A percentile compares a stretch with the other conserved stretches of the same genome.
phyloP scores from a whole-genome alignment of 2,113 vertebrate species.

The Psephotus haematonotus region DNA sequence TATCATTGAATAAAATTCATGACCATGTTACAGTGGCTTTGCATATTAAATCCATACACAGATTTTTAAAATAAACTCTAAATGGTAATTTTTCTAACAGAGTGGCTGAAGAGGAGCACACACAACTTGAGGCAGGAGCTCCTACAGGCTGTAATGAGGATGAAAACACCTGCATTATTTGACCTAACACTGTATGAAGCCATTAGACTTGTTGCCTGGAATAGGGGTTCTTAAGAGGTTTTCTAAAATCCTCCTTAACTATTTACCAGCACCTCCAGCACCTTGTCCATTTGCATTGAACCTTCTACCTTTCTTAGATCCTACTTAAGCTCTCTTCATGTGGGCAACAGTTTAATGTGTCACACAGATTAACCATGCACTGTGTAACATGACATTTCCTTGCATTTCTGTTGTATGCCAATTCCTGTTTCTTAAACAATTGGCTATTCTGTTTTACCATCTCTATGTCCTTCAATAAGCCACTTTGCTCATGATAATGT shows the following conservation, averaged over 20 bases:
- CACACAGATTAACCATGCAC: rapidly evolving
- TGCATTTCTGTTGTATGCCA: background rate
- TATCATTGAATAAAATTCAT: background rate
- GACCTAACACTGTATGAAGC: background rate
- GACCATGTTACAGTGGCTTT: background rate
- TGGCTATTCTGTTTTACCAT: background rate
- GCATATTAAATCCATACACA: background rate
- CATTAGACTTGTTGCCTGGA: background rate
- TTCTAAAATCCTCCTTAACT: background rate
- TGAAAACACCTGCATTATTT: background rate
- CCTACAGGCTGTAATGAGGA: background rate
- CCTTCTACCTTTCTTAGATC: background rate
- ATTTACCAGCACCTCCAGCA: background rate
- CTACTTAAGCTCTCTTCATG: background rate
- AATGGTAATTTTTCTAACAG: background rate
- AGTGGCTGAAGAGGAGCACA: background rate
- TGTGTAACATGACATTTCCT: background rate
- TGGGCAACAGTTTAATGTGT: background rate
- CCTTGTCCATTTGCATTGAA: background rate
- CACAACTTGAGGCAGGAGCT: background rate
- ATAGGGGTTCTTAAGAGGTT: background rate
- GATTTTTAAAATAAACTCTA: background rate
- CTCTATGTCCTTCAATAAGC: background rate
- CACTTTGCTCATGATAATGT: background rate
- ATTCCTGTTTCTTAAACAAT: background rate